phyloP scores from a whole-genome alignment of 2,888 invertebrate species.

The Andrena bucephala region DNA sequence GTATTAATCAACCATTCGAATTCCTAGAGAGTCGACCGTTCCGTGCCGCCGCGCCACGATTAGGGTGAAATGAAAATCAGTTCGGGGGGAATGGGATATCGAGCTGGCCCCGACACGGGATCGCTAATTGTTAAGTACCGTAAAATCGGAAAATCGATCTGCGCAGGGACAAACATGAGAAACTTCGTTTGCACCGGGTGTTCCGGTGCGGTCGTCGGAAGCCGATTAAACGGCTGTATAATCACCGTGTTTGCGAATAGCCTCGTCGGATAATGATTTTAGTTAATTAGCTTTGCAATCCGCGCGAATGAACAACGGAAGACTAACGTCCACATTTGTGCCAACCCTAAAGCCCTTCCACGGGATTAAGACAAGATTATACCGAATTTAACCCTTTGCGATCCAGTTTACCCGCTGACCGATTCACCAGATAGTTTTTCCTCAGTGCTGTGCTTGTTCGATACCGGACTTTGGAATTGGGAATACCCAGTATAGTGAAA shows the following conservation, averaged over 20 bases:
- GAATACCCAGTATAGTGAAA: too few relatives aligned
- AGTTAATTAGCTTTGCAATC: conserved; percentile 69
- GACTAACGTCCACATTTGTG: conserved; percentile 41
- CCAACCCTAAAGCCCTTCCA: conserved; percentile 31
- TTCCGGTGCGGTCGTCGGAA: conserved; percentile 16
- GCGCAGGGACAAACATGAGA: conserved; percentile 10
- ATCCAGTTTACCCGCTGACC: background rate
- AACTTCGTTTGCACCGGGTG: conserved; percentile 30
- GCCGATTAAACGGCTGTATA: conserved; percentile 63
- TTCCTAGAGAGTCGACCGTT: background rate
- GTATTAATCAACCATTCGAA: background rate
- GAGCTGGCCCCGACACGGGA: background rate
- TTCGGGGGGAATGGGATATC: background rate
- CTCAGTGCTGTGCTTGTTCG: background rate
- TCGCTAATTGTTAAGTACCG: background rate
- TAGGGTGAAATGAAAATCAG: background rate
- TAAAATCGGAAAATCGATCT: conserved; percentile 26
- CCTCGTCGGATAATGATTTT: conserved; percentile 68
- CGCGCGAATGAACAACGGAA: conserved; percentile 27
- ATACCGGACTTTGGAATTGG: too few relatives aligned
- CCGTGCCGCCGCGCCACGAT: too few relatives aligned
- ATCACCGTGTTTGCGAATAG: conserved; percentile 66
- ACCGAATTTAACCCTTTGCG: background rate
- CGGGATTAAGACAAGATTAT: conserved; percentile 34
- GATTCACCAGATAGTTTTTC: background rate